These are phyloP conservation scores for Bradypodion ventrale DNA, from an alignment of 2,797 vertebrate genomes.

Conservation along the genomic window DNA sequence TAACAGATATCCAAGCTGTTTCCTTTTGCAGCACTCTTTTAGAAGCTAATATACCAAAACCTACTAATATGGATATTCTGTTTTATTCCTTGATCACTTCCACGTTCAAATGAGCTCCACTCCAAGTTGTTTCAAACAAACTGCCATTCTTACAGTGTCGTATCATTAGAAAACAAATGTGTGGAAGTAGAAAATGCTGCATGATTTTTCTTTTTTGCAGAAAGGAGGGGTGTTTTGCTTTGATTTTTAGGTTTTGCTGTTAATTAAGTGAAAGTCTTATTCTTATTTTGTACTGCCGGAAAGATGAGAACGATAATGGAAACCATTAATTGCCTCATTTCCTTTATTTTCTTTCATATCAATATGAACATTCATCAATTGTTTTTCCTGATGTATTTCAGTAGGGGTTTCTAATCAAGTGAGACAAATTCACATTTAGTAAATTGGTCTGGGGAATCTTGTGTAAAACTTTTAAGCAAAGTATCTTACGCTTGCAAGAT, in stretches of 20 bases:
- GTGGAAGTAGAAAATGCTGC: background rate
- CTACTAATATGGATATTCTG: background rate
- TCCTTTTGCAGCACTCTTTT: background rate
- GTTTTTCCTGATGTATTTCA: background rate
- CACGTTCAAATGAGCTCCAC: background rate
- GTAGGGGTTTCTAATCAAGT: background rate
- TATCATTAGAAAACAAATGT: background rate
- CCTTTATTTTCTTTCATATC: background rate
- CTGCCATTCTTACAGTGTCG: background rate
- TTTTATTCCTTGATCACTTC: background rate
- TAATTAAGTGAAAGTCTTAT: background rate
- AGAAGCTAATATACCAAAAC: background rate
- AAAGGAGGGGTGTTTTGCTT: background rate
- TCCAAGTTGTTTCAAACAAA: background rate
- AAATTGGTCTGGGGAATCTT: background rate
- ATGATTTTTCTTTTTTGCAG: background rate
- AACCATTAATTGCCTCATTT: constrained; percentile 3
- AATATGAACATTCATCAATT: constrained; percentile 5
- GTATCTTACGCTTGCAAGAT: background rate
- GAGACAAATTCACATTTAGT: background rate
- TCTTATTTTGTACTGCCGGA: constrained; percentile 5
- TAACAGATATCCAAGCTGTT: too few relatives aligned
- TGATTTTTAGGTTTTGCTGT: background rate
- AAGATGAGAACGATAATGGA: background rate
- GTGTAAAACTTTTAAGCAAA: background rate